Conservation (phyloP, 2,797 vertebrate genomes). For the Labeo calbasu region DNA sequence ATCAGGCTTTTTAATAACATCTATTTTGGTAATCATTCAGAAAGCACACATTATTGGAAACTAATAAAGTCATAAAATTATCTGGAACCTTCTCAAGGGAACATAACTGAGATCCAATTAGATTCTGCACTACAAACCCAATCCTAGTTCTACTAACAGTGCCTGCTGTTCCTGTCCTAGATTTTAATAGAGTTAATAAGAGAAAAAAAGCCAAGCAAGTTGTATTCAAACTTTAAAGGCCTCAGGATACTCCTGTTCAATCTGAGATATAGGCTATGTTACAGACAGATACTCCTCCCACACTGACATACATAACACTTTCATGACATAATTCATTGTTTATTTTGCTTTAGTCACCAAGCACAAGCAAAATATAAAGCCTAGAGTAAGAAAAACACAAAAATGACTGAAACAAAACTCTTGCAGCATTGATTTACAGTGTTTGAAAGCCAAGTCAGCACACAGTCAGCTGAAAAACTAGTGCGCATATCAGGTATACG, state of each 20-base stretch:
- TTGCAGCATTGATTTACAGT: constrained; percentile 3
- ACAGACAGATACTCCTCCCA: neutral
- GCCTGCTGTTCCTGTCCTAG: constrained; percentile 65
- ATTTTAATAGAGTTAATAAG: constrained; percentile 59
- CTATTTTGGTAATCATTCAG: constrained; percentile 5
- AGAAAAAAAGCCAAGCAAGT: neutral
- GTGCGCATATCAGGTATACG: constrained; percentile 3
- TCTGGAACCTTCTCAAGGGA: constrained; percentile 53
- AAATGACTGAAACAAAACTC: neutral
- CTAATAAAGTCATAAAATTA: constrained; percentile 15
- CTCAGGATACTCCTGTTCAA: constrained; percentile 44
- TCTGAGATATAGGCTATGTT: neutral
- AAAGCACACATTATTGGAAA: constrained; percentile 25
- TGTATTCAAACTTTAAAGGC: constrained; percentile 49
- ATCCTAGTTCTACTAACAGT: constrained; percentile 66
- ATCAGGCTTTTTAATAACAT: constrained; percentile 1
- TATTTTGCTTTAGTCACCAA: neutral
- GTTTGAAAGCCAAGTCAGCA: constrained; percentile 13
- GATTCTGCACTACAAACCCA: constrained; percentile 75
- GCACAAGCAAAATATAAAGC: neutral
- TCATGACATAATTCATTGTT: neutral
- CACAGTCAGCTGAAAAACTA: constrained; percentile 13
- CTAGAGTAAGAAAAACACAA: neutral
- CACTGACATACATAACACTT: neutral
- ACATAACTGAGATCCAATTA: constrained; percentile 60